phyloP scores from a whole-genome alignment of 2,113 vertebrate genomes.

The Buteo buteo region DNA sequence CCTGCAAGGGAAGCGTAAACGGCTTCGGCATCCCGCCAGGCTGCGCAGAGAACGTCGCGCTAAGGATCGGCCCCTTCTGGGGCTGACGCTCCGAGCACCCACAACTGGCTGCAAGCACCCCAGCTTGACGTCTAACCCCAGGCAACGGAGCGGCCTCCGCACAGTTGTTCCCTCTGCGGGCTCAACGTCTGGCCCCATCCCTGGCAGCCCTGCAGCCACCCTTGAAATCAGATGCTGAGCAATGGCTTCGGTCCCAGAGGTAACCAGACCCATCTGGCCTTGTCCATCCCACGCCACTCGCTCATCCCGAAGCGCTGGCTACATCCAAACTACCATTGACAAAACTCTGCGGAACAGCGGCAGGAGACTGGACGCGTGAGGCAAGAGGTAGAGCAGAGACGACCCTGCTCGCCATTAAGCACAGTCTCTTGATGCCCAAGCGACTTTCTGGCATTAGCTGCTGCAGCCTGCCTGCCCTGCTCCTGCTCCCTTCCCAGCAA shows the following conservation, averaged over 20 bases:
- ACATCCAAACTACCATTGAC: background rate
- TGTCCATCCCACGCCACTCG: background rate
- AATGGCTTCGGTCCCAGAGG: conserved; percentile 1
- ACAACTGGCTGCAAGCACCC: background rate
- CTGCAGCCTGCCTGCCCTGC: background rate
- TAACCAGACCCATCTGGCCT: conserved; percentile 7
- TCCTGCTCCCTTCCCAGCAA: background rate
- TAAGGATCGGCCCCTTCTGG: background rate
- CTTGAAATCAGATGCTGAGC: conserved; percentile 39
- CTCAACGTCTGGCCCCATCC: background rate
- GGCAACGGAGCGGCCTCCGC: background rate
- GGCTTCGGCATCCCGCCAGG: background rate
- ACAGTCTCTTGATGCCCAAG: background rate
- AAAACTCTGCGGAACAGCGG: background rate
- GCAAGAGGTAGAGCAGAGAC: background rate
- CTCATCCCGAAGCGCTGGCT: background rate
- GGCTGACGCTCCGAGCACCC: background rate
- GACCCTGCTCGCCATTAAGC: background rate
- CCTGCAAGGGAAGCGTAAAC: conserved; percentile 64
- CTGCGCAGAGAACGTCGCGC: too few relatives aligned
- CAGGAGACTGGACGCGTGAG: background rate
- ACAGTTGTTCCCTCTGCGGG: background rate
- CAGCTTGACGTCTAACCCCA: background rate
- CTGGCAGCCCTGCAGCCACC: background rate
- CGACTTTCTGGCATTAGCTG: background rate